These are phyloP conservation scores for Oopsacas minuta DNA, from an alignment of 37 sponge, comb jelly and placozoan species.

Conservation along the genomic window DNA sequence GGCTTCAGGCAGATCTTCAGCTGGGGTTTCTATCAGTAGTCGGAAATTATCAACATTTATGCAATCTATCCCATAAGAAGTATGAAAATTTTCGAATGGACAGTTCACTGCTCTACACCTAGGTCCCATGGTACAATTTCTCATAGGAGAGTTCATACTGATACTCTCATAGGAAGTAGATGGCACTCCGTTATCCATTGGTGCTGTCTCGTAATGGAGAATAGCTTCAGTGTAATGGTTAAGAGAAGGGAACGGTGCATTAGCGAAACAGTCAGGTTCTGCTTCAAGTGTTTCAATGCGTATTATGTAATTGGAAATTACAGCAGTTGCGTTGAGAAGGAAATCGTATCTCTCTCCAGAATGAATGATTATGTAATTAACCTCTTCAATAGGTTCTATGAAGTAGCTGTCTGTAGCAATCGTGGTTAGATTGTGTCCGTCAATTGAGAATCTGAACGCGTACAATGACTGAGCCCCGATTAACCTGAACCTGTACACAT, in stretches of 20 bases:
- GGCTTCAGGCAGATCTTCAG: background rate
- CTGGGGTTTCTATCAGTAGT: background rate
- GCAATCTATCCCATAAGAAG: constrained; percentile 32
- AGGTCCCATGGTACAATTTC: background rate
- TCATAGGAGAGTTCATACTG: background rate
- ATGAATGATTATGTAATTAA: constrained; percentile 59
- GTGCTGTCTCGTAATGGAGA: background rate
- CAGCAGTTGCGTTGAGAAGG: constrained; percentile 27
- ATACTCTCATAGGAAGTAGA: background rate
- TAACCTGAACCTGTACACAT: too few species aligned
- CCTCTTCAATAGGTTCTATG: constrained; percentile 25
- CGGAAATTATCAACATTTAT: constrained; percentile 26
- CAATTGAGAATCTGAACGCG: constrained; percentile 30
- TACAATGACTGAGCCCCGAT: background rate
- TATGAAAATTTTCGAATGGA: constrained; percentile 37
- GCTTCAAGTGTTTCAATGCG: background rate
- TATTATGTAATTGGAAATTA: background rate
- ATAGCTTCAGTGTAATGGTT: constrained; percentile 13
- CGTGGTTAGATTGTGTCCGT: constrained; percentile 40
- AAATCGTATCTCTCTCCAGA: constrained; percentile 70
- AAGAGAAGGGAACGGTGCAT: background rate
- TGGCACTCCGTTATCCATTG: background rate
- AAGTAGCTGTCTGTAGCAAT: constrained; percentile 49
- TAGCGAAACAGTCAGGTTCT: background rate
- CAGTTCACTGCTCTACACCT: constrained; percentile 57